A percentile compares a stretch with the other conserved stretches of the same genome.
These are phyloP conservation scores for Stenichneumon culpator DNA, from an alignment of 2,888 invertebrate genomes.

Conservation along the genomic window DNA sequence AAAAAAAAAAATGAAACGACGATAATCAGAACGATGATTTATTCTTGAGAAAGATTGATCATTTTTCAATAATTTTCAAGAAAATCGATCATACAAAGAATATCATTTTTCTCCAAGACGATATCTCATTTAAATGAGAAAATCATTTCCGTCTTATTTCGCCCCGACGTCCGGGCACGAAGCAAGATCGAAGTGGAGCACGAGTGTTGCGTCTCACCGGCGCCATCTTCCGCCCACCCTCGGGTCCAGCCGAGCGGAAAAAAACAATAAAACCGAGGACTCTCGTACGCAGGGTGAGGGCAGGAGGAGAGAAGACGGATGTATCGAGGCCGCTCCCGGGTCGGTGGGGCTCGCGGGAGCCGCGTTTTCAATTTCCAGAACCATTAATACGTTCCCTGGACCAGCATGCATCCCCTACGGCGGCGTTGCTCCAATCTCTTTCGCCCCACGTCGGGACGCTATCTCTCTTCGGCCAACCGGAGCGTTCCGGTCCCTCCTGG, in stretches of 20 bases:
- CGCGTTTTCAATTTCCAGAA: constrained; percentile 84
- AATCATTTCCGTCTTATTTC: no score
- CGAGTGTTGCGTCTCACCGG: not conserved
- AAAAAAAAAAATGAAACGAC: no score
- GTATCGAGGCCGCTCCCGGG: constrained; percentile 65
- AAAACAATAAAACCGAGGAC: constrained; percentile 75
- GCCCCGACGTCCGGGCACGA: not conserved
- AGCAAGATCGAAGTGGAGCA: not conserved
- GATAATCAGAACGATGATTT: no score
- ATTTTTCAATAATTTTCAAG: not conserved
- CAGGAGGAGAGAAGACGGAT: constrained; percentile 29
- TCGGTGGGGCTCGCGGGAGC: constrained; percentile 73
- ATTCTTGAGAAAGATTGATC: no score
- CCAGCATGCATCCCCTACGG: constrained; percentile 43
- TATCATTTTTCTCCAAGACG: no score
- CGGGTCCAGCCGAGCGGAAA: constrained; percentile 70
- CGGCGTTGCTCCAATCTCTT: constrained; percentile 76
- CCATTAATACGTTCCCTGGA: constrained; percentile 81
- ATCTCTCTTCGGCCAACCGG: constrained; percentile 65
- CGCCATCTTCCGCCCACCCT: constrained; percentile 74
- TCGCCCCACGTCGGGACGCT: constrained; percentile 50
- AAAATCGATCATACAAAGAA: no score
- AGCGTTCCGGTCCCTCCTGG: constrained; percentile 47
- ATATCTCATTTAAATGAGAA: no score
- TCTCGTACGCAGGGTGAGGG: not conserved